These are phyloP conservation scores for Zapus hudsonius DNA, from an alignment of 2,113 vertebrate genomes.

Conservation along the genomic window DNA sequence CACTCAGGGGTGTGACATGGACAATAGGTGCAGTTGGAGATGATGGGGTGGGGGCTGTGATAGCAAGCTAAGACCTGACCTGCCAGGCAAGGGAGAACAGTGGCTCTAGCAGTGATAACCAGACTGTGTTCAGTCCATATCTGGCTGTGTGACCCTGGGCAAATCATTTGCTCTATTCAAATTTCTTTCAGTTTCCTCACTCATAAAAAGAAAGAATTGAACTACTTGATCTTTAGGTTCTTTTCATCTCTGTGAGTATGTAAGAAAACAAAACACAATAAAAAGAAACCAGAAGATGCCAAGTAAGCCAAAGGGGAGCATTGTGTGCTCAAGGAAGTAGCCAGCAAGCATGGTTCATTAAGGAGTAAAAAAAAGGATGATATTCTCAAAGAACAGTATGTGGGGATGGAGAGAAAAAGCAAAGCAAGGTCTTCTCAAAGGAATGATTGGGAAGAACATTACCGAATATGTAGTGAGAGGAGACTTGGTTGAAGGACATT, in stretches of 20 bases:
- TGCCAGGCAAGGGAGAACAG: not conserved
- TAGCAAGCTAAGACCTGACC: not conserved
- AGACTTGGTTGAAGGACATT: not conserved
- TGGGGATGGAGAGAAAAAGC: not conserved
- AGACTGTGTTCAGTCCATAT: not conserved
- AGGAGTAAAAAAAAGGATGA: constrained; percentile 30
- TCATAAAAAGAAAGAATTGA: constrained; percentile 44
- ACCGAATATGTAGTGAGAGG: not conserved
- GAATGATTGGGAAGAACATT: not conserved
- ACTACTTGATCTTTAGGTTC: constrained; percentile 33
- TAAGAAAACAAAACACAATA: constrained; percentile 44
- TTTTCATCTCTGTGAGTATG: constrained; percentile 59
- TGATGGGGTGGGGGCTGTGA: not conserved
- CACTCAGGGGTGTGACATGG: not conserved
- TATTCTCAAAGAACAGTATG: not conserved
- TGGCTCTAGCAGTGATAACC: not conserved
- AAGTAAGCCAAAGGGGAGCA: constrained; percentile 64
- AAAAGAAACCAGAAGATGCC: constrained; percentile 48
- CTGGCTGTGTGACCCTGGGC: constrained; percentile 18
- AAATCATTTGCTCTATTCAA: constrained; percentile 54
- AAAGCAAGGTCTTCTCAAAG: constrained; percentile 11
- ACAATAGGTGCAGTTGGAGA: constrained; percentile 18
- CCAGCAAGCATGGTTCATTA: not conserved
- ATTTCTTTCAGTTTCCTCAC: constrained; percentile 43
- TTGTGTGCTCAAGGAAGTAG: constrained; percentile 35